A percentile compares a stretch with the other conserved stretches of the same genome.
These are phyloP conservation scores for Himalopsyche kuldschensis DNA, from an alignment of 2,888 invertebrate genomes.

Conservation along the genomic window DNA sequence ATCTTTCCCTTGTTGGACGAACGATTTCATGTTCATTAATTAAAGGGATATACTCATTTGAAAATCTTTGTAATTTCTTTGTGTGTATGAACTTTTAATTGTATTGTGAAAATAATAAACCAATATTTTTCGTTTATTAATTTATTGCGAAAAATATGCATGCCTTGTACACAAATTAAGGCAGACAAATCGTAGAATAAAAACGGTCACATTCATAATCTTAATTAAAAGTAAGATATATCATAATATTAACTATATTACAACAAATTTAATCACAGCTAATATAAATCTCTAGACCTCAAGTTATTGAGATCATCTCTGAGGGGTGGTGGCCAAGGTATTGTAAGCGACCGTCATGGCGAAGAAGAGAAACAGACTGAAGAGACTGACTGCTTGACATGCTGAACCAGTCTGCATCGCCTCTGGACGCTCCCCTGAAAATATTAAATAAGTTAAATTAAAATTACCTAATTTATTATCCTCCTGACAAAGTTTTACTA, in stretches of 20 bases:
- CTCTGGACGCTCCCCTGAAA: conserved; percentile 74
- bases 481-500: too few relatives aligned
- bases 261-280: neutral
- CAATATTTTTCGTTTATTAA: neutral
- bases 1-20: too few relatives aligned
- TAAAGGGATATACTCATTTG: too few relatives aligned
- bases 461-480: too few relatives aligned
- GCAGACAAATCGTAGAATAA: conserved; percentile 15
- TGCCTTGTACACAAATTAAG: conserved; percentile 31
- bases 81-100: neutral
- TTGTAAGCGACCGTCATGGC: conserved; percentile 40
- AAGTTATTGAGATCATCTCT: conserved; percentile 10
- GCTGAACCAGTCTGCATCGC: conserved; percentile 79
- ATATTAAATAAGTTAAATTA: conserved; percentile 42
- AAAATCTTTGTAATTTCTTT: too few relatives aligned
- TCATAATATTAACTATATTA: neutral
- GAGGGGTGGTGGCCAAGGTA: conserved; percentile 10
- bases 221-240: neutral
- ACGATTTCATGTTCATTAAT: too few relatives aligned
- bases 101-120: neutral
- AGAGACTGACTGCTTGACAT: conserved; percentile 50
- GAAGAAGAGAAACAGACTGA: conserved; percentile 51
- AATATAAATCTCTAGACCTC: neutral
- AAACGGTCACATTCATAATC: neutral
- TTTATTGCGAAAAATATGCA: conserved; percentile 34